Base-by-base conservation (phyloP, 1,140 invertebrate species). In the Hetaerina americana region DNA sequence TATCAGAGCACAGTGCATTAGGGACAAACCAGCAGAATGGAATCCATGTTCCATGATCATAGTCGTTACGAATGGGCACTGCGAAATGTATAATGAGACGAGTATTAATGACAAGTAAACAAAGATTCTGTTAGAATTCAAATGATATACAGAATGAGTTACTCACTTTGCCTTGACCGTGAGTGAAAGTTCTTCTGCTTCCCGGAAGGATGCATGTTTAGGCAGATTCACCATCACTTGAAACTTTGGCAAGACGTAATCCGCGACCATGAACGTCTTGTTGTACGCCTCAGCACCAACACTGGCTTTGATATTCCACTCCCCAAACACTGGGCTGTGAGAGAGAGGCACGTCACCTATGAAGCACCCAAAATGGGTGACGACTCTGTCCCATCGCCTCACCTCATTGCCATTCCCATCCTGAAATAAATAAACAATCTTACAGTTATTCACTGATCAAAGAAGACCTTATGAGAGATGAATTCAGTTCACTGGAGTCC, bases 211-310 rank as follows among this genome's bases (percentile, higher is more conserved):
- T 0, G 91, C 84, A 80, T 95, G 93, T 73, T 90, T 85, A 0
- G 92, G 89, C 0, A 92, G 86, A 69, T 92, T 87, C 26, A 97
- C 86, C 0, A 86, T 85, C 22, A 98, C 92, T 78, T 96, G 88
- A 80, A 96, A 98, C 76, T 96, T 95, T 0, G 96, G 96, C 29
- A 96, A 81, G 27, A 98, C 90, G 80, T 97, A 98, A 82, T 97
- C 92, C 2, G 93, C 92, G 15, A 97, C 91, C 77, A 90, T 84
- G 72, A 97, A 89, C 3, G 80, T 82, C 77, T 90, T 90, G 66
- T 85, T 86, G 75, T 89, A 91, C 0, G 81, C 87, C 79, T 91
- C 88, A 49, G 80, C 86, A 22, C 84, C 81, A 0, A 87, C 81
- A 31, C 83, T 80, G 12, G 89, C 89, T 66, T 86, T 86, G 70